phyloP scores from a whole-genome alignment of 2,888 invertebrate genomes.

The Noctua pronuba region DNA sequence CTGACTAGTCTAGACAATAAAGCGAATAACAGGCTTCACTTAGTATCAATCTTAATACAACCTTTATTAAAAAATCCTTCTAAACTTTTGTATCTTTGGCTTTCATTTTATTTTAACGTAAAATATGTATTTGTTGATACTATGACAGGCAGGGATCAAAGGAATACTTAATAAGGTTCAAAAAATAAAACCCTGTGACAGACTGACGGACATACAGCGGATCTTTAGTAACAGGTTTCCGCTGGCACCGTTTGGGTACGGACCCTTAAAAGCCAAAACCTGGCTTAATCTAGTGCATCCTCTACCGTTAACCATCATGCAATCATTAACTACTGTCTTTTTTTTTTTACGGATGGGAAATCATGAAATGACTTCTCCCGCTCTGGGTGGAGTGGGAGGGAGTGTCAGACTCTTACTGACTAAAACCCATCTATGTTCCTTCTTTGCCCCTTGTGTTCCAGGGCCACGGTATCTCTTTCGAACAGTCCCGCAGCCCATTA shows the following conservation, averaged over 20 bases:
- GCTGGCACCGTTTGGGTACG: neutral
- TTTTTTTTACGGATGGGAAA: too few relatives aligned
- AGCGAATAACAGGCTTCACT: constrained; percentile 7
- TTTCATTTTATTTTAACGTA: neutral
- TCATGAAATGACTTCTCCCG: too few relatives aligned
- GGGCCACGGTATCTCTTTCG: too few relatives aligned
- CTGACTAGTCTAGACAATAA: constrained; percentile 11
- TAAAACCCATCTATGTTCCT: too few relatives aligned
- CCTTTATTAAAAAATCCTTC: constrained; percentile 1
- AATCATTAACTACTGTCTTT: neutral
- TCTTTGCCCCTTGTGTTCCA: too few relatives aligned
- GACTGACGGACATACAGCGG: neutral
- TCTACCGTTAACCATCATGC: neutral
- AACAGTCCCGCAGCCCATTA: too few relatives aligned
- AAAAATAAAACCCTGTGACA: neutral
- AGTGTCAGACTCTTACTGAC: too few relatives aligned
- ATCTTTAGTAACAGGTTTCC: neutral
- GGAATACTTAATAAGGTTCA: neutral
- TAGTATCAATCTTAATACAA: constrained; percentile 15
- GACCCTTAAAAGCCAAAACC: neutral
- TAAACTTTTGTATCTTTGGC: neutral
- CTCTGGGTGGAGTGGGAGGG: too few relatives aligned
- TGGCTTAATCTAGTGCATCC: neutral
- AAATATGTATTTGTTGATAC: neutral
- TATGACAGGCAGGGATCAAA: constrained; percentile 8